phyloP scores from a whole-genome alignment of 2,113 vertebrate species.

The Ailuropoda melanoleuca region DNA sequence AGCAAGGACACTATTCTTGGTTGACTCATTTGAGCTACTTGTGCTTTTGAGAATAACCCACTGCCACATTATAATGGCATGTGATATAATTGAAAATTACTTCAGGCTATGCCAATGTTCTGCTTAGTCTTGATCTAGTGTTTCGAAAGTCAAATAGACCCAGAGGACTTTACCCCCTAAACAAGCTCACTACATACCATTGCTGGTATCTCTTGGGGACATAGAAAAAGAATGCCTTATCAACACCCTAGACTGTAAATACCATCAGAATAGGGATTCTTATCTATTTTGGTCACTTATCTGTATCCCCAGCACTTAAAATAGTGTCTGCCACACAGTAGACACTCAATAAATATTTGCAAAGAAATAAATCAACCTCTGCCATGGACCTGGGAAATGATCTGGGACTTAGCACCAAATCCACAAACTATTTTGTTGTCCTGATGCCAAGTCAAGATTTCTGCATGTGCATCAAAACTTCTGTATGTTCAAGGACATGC shows the following conservation, averaged over 20 bases:
- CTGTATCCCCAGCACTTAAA: constrained; percentile 8
- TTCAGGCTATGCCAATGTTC: background rate
- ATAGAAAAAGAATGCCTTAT: background rate
- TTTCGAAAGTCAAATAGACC: background rate
- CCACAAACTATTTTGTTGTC: background rate
- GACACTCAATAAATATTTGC: constrained; percentile 18
- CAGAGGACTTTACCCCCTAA: background rate
- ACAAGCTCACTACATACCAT: background rate
- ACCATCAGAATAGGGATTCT: background rate
- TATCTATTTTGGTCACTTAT: background rate
- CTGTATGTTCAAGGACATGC: background rate
- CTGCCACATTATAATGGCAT: constrained; percentile 42
- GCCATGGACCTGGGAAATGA: background rate
- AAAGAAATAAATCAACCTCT: constrained; percentile 15
- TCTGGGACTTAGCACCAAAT: background rate
- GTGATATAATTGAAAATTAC: background rate
- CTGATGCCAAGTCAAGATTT: background rate
- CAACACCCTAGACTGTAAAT: background rate
- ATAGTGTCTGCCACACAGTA: background rate
- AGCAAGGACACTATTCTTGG: constrained; percentile 35
- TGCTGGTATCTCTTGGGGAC: background rate
- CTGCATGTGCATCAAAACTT: background rate
- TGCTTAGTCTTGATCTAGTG: background rate
- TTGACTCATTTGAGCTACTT: constrained; percentile 28
- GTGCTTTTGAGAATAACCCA: constrained; percentile 43